Evolutionary conservation across 2,113 vertebrate species (phyloP).

Genomic region (Fulmarus glacialis): DNA sequence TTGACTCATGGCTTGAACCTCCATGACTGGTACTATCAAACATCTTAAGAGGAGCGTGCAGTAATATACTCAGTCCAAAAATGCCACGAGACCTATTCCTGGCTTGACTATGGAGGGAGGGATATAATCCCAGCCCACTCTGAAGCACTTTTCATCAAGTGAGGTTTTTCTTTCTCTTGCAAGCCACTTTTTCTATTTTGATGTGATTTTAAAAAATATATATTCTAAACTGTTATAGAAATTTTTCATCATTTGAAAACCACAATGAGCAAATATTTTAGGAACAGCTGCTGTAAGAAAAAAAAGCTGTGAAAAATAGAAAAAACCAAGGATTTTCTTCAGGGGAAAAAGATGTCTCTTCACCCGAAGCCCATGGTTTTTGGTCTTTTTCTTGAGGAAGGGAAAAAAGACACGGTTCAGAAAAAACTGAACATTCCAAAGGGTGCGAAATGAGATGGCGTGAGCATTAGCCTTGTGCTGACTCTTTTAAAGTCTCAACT

Average conservation of each 20-base stretch:
- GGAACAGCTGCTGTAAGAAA: background rate
- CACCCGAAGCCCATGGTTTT: background rate
- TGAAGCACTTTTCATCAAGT: background rate
- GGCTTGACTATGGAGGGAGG: background rate
- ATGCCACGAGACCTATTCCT: background rate
- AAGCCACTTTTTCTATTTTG: background rate
- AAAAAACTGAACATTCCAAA: background rate
- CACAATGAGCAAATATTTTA: conserved; percentile 54
- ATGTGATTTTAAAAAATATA: background rate
- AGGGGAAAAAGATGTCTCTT: background rate
- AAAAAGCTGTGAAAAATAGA: background rate
- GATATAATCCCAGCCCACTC: conserved; percentile 5
- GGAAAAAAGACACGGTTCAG: background rate
- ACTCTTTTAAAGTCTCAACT: background rate
- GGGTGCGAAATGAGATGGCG: background rate
- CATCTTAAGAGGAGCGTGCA: background rate
- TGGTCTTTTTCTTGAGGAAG: background rate
- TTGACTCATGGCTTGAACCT: background rate
- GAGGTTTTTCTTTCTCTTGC: background rate
- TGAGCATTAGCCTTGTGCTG: background rate
- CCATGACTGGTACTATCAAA: background rate
- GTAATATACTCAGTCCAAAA: background rate
- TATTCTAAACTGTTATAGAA: background rate
- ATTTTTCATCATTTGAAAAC: conserved; percentile 47
- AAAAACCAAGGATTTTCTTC: background rate